Evolutionary conservation across 2,113 vertebrate genomes (phyloP).

Genomic region (Macaca fascicularis): T2T-MFA8v1.1 NC_088380.1:44155001-44155500

Average conservation of each 20-base stretch:
- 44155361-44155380: not conserved
- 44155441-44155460: not conserved
- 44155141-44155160: not conserved
- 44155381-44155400: not conserved
- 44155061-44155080: not conserved
- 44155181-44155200: not conserved
- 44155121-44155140: not conserved
- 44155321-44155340: conserved; percentile 20
- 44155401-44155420: not conserved
- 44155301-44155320: not conserved
- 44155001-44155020: not conserved
- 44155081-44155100: not conserved
- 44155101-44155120: not conserved
- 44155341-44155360: not conserved
- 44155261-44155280: not conserved
- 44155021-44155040: not conserved
- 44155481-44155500: not conserved
- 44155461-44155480: not conserved
- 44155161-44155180: not conserved
- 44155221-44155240: conserved; percentile 27
- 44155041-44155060: too few species aligned
- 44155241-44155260: conserved; percentile 17
- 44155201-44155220: not conserved
- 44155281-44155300: conserved; percentile 14
- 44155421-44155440: not conserved